A percentile compares a stretch with the other conserved stretches of the same genome.
These are phyloP conservation scores for Trachelus tabidus DNA, from an alignment of 2,888 invertebrate genomes.

Conservation along the genomic window DNA sequence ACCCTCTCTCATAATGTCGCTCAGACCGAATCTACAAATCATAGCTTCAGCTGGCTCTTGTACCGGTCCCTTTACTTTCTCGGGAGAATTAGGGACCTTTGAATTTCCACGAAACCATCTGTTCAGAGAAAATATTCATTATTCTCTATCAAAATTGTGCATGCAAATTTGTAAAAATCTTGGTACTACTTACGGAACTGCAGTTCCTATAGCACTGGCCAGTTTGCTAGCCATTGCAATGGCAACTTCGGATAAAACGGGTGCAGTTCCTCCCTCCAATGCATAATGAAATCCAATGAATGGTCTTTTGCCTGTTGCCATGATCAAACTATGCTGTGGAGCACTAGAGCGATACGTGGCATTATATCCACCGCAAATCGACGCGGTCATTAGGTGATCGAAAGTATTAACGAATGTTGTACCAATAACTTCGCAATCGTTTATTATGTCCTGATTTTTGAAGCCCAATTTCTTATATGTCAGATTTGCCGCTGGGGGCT, in stretches of 20 bases:
- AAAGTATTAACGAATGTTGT: constrained; percentile 80
- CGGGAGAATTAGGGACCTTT: constrained; percentile 42
- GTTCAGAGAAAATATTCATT: constrained; percentile 23
- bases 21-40: constrained; percentile 83
- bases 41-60: constrained; percentile 76
- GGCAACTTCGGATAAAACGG: constrained; percentile 90
- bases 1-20: constrained; percentile 83
- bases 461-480: constrained; percentile 90
- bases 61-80: constrained; percentile 50
- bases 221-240: constrained; percentile 91
- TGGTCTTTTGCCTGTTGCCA: constrained; percentile 84
- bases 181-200: constrained; percentile 75
- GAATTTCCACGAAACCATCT: constrained; percentile 71
- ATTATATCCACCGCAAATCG: constrained; percentile 80
- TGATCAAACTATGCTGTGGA: constrained; percentile 79
- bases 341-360: constrained; percentile 78
- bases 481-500: constrained; percentile 73
- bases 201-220: constrained; percentile 73
- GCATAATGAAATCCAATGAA: constrained; percentile 92
- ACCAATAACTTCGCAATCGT: constrained; percentile 84
- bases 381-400: constrained; percentile 87
- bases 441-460: constrained; percentile 77
- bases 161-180: background rate
- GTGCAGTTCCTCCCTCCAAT: constrained; percentile 86
- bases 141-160: background rate